These are phyloP conservation scores for Drosophila suboccidentalis DNA, from an alignment of 2,888 invertebrate species.

Conservation along the genomic window DNA sequence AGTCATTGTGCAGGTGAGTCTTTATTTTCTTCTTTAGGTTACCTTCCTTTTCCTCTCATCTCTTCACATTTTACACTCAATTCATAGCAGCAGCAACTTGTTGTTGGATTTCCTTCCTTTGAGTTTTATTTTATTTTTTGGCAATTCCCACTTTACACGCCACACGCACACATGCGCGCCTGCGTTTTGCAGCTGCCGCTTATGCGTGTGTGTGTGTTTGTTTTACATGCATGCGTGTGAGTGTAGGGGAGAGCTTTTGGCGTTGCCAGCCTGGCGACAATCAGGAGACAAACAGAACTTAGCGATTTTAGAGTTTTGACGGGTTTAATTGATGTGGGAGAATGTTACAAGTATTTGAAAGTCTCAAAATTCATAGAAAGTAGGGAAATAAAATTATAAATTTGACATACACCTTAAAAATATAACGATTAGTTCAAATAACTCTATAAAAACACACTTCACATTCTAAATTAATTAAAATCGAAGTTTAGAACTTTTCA, in stretches of 20 bases:
- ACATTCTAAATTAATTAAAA: background rate
- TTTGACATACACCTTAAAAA: background rate
- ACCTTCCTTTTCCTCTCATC: conserved; percentile 1
- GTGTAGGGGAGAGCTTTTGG: conserved; percentile 33
- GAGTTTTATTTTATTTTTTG: conserved; percentile 23
- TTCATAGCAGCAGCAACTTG: conserved; percentile 52
- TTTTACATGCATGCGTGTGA: conserved; percentile 13
- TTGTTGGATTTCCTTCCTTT: conserved; percentile 41
- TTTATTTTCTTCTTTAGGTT: background rate
- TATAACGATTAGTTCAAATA: background rate
- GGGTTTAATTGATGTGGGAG: background rate
- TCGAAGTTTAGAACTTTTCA: background rate
- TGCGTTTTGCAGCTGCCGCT: conserved; percentile 50
- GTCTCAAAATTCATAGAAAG: background rate
- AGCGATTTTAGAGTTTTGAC: conserved; percentile 11
- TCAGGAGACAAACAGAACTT: conserved; percentile 5
- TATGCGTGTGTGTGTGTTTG: conserved; percentile 22
- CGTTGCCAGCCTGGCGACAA: conserved; percentile 48
- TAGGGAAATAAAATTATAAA: background rate
- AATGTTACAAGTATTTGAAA: background rate
- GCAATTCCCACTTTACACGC: conserved; percentile 39
- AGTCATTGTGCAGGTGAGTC: conserved; percentile 85
- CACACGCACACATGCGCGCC: conserved; percentile 35
- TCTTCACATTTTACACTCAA: conserved; percentile 10
- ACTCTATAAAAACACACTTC: background rate